phyloP scores from a whole-genome alignment of 2,113 vertebrate genomes.

The Progne subis region DNA sequence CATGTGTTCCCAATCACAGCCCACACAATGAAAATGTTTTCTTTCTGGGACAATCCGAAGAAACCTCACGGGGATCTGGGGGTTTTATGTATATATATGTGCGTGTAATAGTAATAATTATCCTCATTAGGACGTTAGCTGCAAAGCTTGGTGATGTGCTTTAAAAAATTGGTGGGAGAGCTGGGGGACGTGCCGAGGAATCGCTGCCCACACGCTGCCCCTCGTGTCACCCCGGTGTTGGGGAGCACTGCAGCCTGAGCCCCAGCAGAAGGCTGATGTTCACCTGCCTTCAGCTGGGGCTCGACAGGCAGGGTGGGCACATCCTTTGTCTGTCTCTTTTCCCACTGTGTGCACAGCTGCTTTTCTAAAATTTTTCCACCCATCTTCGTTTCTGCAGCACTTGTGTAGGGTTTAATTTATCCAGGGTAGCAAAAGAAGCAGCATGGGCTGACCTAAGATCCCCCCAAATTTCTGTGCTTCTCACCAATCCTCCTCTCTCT shows the following conservation, averaged over 20 bases:
- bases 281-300: not conserved
- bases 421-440: not conserved
- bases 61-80: conserved; percentile 64
- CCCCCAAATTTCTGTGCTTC: not conserved
- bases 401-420: fast-evolving
- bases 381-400: not conserved
- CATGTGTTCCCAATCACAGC: conserved; percentile 78
- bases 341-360: not conserved
- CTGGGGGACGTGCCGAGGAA: not conserved
- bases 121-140: conserved; percentile 46
- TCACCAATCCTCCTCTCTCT: not conserved
- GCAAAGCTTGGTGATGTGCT: not conserved
- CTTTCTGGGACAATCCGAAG: conserved; percentile 72
- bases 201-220: not conserved
- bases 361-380: not conserved
- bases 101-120: conserved; percentile 71
- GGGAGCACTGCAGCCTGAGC: not conserved
- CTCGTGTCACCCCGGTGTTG: not conserved
- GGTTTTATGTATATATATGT: not conserved
- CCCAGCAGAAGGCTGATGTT: not conserved
- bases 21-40: conserved; percentile 78
- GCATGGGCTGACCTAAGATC: not conserved
- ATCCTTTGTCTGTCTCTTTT: not conserved
- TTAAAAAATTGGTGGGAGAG: conserved; percentile 39
- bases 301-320: not conserved